phyloP scores from a whole-genome alignment of 2,113 vertebrate genomes.

The Ptyas mucosa region DNA sequence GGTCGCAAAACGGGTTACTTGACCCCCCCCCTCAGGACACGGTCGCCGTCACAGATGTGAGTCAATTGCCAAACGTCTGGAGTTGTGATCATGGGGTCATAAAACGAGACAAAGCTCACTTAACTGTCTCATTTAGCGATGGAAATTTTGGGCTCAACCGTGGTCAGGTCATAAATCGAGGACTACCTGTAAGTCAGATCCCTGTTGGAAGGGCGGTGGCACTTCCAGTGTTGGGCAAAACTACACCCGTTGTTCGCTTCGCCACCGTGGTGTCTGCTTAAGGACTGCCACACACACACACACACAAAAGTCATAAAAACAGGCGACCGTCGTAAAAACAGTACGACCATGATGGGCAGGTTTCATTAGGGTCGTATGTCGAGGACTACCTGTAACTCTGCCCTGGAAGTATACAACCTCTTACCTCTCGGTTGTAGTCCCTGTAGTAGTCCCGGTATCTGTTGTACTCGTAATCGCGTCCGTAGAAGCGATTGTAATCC shows the following conservation, averaged over 20 bases:
- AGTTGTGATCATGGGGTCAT: too few relatives aligned
- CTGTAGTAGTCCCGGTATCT: conserved; percentile 75
- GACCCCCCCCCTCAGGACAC: too few relatives aligned
- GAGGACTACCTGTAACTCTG: not conserved
- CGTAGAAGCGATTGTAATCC: conserved; percentile 70
- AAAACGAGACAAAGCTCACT: not conserved
- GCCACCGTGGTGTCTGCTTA: not conserved
- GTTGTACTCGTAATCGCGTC: conserved; percentile 72
- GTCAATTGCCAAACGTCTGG: too few relatives aligned
- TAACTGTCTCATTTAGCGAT: not conserved
- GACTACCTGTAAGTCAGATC: not conserved
- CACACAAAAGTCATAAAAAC: not conserved
- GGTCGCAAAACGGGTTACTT: too few relatives aligned
- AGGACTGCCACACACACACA: not conserved
- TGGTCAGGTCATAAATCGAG: not conserved
- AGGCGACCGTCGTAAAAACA: not conserved
- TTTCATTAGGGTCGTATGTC: not conserved
- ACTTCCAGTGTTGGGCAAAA: not conserved
- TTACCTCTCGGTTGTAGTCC: conserved; percentile 74
- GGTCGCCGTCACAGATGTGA: too few relatives aligned
- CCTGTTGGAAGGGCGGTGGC: not conserved
- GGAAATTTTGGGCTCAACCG: not conserved
- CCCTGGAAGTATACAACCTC: not conserved
- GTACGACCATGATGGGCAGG: not conserved
- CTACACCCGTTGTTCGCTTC: not conserved